Conservation (phyloP, 2,113 vertebrate genomes). For the Athene cunicularia region DNA sequence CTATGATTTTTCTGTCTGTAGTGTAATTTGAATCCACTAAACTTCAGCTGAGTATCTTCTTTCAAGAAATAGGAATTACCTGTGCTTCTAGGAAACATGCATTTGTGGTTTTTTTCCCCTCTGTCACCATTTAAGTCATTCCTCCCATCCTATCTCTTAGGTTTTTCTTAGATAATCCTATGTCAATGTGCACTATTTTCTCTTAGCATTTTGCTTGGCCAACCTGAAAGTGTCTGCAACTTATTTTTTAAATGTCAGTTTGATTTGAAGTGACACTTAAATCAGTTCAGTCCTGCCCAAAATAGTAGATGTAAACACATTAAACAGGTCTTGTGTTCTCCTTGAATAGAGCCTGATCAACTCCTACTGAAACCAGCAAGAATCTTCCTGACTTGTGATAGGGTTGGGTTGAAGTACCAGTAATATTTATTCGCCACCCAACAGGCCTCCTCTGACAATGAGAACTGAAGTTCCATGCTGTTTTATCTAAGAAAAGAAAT, state of each 20-base stretch:
- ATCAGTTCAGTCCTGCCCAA: background rate
- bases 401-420: background rate
- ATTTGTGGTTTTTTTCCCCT: background rate
- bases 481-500: constrained; percentile 26
- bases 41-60: background rate
- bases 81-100: background rate
- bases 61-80: background rate
- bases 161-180: background rate
- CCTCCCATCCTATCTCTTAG: background rate
- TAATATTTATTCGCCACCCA: background rate
- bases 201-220: background rate
- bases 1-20: background rate
- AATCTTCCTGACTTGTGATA: background rate
- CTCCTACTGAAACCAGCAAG: constrained; percentile 3
- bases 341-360: background rate
- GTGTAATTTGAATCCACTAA: background rate
- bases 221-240: background rate
- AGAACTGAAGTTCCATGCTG: background rate
- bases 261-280: constrained; percentile 23
- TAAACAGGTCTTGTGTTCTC: background rate
- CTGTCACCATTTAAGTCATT: background rate
- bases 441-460: background rate
- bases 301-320: constrained; percentile 33
- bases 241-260: constrained; percentile 30
- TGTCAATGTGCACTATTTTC: background rate